Percentiles rank a stretch among this genome's conserved stretches.
Conservation (phyloP, 2,797 vertebrate species). For the Spinus pinus region DNA sequence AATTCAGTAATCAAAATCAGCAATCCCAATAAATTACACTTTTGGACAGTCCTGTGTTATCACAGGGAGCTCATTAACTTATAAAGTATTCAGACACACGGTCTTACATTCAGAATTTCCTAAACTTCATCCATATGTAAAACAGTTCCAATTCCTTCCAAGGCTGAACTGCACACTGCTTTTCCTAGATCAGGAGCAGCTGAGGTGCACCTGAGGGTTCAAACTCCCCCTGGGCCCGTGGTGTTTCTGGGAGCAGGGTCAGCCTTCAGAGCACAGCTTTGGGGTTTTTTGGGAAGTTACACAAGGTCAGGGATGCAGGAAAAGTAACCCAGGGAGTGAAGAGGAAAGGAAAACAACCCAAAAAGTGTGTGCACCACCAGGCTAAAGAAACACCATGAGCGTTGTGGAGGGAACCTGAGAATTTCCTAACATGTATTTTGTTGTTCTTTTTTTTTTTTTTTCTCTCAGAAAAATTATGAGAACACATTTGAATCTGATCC, state of each 20-base stretch:
- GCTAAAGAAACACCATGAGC: rapidly evolving
- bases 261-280: neutral
- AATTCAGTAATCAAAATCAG: neutral
- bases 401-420: rapidly evolving
- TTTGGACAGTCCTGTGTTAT: neutral
- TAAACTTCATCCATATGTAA: neutral
- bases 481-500: neutral
- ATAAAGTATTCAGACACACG: neutral
- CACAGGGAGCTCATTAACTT: neutral
- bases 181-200: neutral
- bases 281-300: neutral
- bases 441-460: neutral
- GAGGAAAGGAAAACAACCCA: neutral
- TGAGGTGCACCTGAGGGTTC: neutral
- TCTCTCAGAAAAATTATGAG: neutral
- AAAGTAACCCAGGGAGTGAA: neutral
- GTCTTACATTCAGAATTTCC: neutral
- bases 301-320: neutral
- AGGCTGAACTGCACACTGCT: neutral
- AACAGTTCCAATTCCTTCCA: neutral
- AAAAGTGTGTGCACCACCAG: neutral
- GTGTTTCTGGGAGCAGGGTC: neutral
- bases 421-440: neutral
- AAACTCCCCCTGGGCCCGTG: neutral
- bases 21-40: neutral